phyloP scores from a whole-genome alignment of 1,140 invertebrate species.

The Papilio polytes region DNA sequence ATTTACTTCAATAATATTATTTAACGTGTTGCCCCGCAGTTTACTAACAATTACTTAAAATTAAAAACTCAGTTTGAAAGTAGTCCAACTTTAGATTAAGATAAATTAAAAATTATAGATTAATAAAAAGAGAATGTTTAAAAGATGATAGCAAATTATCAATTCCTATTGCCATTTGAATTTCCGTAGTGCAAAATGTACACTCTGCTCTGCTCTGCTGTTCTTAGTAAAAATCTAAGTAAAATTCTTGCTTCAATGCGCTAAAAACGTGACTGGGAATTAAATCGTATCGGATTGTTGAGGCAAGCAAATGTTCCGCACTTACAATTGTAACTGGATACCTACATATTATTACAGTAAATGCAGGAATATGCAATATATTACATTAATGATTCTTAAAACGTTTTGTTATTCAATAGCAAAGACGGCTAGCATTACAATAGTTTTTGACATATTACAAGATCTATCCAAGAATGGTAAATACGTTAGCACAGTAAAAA shows the following conservation, averaged over 20 bases:
- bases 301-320: slow-evolving; percentile 27
- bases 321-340: slow-evolving; percentile 24
- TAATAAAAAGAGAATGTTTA: not conserved
- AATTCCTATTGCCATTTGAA: slow-evolving; percentile 8
- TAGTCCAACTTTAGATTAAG: too few relatives aligned
- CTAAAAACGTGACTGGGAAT: slow-evolving; percentile 36
- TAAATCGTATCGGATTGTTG: slow-evolving; percentile 33
- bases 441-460: too few relatives aligned
- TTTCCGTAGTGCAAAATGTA: not conserved
- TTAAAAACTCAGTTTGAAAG: too few relatives aligned
- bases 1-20: not conserved
- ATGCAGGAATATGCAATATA: not conserved
- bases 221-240: slow-evolving; percentile 17
- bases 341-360: too few relatives aligned
- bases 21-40: not conserved
- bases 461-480: too few relatives aligned
- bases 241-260: slow-evolving; percentile 26
- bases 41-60: not conserved
- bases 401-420: not conserved
- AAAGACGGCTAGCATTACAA: not conserved
- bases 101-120: not conserved
- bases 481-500: not conserved
- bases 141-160: not conserved
- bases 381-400: not conserved
- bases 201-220: slow-evolving; percentile 9